A percentile compares a stretch with the other conserved stretches of the same genome.
Conservation (phyloP, 2,797 vertebrate species). For the Eremophila alpestris region DNA sequence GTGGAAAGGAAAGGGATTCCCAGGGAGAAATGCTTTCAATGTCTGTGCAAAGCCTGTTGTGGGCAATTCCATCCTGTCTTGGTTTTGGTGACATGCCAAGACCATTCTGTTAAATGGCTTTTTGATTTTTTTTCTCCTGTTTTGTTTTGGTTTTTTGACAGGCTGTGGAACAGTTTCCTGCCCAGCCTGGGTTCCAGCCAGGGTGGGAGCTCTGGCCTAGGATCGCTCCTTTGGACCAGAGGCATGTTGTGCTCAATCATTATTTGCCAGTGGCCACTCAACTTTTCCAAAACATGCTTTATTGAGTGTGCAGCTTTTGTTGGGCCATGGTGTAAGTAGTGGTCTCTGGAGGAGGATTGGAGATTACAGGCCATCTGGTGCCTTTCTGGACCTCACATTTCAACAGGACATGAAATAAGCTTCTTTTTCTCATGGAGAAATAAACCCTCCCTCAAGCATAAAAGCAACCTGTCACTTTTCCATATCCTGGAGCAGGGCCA, state of each 20-base stretch:
- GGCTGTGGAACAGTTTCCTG: neutral
- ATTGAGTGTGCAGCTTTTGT: neutral
- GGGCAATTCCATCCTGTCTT: neutral
- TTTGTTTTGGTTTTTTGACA: neutral
- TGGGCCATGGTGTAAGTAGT: neutral
- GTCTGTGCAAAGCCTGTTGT: neutral
- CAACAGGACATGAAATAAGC: neutral
- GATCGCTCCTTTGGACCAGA: neutral
- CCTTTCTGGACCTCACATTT: neutral
- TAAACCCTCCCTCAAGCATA: neutral
- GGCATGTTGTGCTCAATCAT: accelerated
- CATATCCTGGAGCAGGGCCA: neutral
- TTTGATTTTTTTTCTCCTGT: neutral
- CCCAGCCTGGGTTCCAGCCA: neutral
- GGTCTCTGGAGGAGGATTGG: neutral
- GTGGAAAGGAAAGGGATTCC: slow-evolving; percentile 25
- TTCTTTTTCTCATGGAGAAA: neutral
- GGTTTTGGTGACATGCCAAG: neutral
- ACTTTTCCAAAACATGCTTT: neutral
- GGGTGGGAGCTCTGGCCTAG: neutral
- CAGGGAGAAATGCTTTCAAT: neutral
- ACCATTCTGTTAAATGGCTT: neutral
- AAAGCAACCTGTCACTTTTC: neutral
- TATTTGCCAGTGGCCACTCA: neutral
- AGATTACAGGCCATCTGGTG: neutral